A percentile compares a stretch with the other conserved stretches of the same genome.
These are phyloP conservation scores for Odontomyia ornata DNA, from an alignment of 2,888 invertebrate genomes.

Conservation along the genomic window DNA sequence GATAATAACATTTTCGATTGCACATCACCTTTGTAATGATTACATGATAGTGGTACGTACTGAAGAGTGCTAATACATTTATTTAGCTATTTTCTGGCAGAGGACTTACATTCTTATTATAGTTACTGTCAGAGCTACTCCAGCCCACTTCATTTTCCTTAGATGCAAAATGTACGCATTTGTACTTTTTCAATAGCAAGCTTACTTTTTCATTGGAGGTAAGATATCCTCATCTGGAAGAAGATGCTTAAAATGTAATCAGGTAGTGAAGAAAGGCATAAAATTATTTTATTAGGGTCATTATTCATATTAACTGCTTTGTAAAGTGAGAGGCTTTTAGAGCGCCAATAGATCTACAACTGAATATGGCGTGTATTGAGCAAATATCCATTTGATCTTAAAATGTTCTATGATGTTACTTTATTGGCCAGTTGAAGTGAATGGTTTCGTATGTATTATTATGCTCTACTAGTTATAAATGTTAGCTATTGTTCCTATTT, in stretches of 20 bases:
- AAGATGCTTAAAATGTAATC: background rate
- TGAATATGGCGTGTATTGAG: too few species aligned
- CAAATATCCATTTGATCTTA: too few species aligned
- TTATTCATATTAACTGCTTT: conserved; percentile 17
- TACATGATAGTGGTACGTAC: background rate
- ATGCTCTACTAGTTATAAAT: too few species aligned
- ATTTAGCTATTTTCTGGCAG: background rate
- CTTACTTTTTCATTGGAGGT: background rate
- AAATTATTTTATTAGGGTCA: conserved; percentile 13
- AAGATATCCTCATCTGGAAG: background rate
- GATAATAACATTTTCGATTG: conserved; percentile 33
- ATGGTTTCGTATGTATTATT: too few species aligned
- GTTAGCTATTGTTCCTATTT: too few species aligned
- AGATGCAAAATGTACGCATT: background rate
- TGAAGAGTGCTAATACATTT: background rate
- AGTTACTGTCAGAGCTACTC: background rate
- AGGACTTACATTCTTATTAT: background rate
- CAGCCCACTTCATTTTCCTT: background rate
- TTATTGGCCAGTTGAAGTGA: too few species aligned
- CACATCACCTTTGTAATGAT: background rate
- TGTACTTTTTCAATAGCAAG: conserved; percentile 10
- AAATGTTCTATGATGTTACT: too few species aligned
- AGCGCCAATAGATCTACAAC: background rate
- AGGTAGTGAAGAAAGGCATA: background rate
- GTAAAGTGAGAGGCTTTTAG: background rate